phyloP scores from a whole-genome alignment of 2,888 invertebrate genomes.

The Acheta domesticus region DNA sequence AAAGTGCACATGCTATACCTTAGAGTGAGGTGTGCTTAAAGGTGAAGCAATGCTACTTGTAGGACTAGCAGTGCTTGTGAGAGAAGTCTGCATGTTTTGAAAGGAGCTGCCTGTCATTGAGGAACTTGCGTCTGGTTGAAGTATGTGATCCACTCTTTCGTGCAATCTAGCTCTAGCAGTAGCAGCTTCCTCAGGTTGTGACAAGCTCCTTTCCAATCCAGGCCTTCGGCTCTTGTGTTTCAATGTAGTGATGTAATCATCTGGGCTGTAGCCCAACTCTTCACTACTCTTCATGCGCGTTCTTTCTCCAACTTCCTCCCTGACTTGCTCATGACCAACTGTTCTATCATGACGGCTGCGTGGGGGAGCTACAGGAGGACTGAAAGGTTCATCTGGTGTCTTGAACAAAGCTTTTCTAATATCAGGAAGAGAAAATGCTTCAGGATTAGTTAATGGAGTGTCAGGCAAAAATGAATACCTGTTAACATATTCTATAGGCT shows the following conservation, averaged over 20 bases:
- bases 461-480: conserved; percentile 34
- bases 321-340: conserved; percentile 57
- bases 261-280: conserved; percentile 68
- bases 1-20: conserved; percentile 23
- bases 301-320: conserved; percentile 60
- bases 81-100: conserved; percentile 26
- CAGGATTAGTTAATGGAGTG: conserved; percentile 44
- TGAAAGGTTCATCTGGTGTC: conserved; percentile 45
- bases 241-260: conserved; percentile 59
- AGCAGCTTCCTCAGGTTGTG: conserved; percentile 28
- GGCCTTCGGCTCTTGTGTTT: conserved; percentile 48
- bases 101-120: background rate
- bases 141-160: background rate
- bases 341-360: conserved; percentile 52
- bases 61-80: conserved; percentile 9
- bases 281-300: conserved; percentile 68
- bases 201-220: conserved; percentile 26
- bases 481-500: conserved; percentile 10
- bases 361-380: conserved; percentile 54
- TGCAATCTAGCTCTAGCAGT: background rate
- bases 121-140: background rate
- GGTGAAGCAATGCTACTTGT: conserved; percentile 27
- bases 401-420: conserved; percentile 46
- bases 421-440: conserved; percentile 50
- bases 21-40: conserved; percentile 26